Evolutionary conservation across 2,113 vertebrate species (phyloP), one percentile per base, ranked within the genome.

Genomic region (Pituophis catenifer): DNA sequence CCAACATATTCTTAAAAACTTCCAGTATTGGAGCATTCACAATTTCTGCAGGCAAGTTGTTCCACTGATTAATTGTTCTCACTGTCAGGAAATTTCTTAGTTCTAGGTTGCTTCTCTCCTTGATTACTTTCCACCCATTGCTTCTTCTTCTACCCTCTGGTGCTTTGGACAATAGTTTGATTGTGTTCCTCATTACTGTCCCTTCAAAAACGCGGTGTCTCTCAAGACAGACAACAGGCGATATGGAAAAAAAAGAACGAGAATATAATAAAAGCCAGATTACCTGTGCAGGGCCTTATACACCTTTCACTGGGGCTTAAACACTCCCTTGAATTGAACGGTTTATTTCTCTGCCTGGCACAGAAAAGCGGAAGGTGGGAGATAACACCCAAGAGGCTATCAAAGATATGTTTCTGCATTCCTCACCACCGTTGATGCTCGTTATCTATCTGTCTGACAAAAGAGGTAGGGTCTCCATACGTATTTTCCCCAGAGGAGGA

Each of bases 201-300:
- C 94, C 93, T 19, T 91, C 24, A 62, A 81, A 94, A 93, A 90
- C 0, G 44, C 2, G 33, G 9, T 15, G 0, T 0, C 91, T 0
- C 91, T 94, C 50, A 0, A 62, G 48, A 38, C 15, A 89, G 87
- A 9, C 33, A 1, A 0, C 23, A 29, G 53, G 44, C 0, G 3
- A 52, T 38, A 91, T 57, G 13, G 13, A 1, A 5, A 5, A 1
- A 62, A 65, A 94, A 29, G 12, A 94, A 29, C 10, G 58, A 88
- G 44, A 65, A 88, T 24, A 52, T 2, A 57, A 58, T 86, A 38
- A 50, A 62, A 23, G 24, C 19, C 12, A 65, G 23, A 6, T 50
- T n/a, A 48, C 9, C 26, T 52, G 21, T 50, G 85, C 12, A 29
- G 5, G 21, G 5, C 24, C 2, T 65, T 52, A 33, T 23, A 62